A percentile compares a stretch with the other conserved stretches of the same genome.
phyloP scores from a whole-genome alignment of 2,888 invertebrate species.

The Nomada ferruginata region DNA sequence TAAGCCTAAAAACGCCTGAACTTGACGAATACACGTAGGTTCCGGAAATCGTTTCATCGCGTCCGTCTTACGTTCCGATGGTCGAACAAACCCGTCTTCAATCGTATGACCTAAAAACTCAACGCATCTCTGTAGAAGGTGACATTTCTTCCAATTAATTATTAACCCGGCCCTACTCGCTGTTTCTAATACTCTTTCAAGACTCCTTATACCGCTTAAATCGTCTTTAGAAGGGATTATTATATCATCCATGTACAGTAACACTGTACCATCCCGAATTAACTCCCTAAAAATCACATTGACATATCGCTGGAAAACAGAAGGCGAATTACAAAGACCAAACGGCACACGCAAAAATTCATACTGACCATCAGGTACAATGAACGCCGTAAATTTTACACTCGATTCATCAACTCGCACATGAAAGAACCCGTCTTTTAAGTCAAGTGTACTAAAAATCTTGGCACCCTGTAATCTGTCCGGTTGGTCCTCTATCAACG shows the following conservation, averaged over 20 bases:
- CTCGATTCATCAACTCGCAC: neutral
- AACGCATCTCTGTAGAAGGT: slow-evolving; percentile 2
- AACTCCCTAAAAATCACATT: no score
- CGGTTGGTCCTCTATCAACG: slow-evolving; percentile 44
- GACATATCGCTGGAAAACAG: no score
- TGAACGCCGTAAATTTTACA: slow-evolving; percentile 1
- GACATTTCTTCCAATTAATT: slow-evolving; percentile 28
- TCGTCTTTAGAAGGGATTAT: neutral
- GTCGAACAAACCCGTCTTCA: neutral
- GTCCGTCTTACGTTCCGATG: slow-evolving; percentile 47
- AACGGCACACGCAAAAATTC: neutral
- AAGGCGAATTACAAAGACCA: no score
- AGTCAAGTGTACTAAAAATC: slow-evolving; percentile 43
- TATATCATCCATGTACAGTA: no score
- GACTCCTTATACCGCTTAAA: neutral
- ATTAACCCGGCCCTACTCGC: neutral
- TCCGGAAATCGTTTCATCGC: slow-evolving; percentile 57
- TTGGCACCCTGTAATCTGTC: slow-evolving; percentile 34
- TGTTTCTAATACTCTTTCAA: neutral
- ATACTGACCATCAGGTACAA: neutral
- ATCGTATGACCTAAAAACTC: slow-evolving; percentile 13
- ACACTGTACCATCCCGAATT: no score
- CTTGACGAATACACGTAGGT: slow-evolving; percentile 7
- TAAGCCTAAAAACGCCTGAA: slow-evolving; percentile 54
- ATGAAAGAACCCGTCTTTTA: slow-evolving; percentile 39